Conservation (phyloP, 2,888 invertebrate species). For the Pristionchus fissidentatus region DNA sequence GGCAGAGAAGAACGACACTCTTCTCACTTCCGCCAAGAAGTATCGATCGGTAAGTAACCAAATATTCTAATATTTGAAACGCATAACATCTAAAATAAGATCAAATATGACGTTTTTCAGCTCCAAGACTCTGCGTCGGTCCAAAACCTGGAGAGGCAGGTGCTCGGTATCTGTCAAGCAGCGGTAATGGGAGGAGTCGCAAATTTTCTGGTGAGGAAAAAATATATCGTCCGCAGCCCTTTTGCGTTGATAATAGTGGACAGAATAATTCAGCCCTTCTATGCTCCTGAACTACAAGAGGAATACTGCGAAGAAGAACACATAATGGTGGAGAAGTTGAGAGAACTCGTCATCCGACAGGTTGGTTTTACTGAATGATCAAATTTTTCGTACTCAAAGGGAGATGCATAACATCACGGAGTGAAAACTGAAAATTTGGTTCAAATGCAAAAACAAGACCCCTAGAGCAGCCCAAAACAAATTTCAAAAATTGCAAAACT, state of each 20-base stretch:
- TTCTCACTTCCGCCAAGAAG: neutral
- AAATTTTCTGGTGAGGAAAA: slow-evolving; percentile 34
- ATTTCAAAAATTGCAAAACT: no score
- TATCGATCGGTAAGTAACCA: neutral
- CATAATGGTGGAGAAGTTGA: slow-evolving; percentile 6
- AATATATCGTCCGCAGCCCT: neutral
- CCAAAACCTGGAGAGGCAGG: slow-evolving; percentile 13
- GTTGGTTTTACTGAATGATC: slow-evolving; percentile 4
- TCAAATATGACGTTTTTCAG: neutral
- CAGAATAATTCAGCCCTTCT: slow-evolving; percentile 33
- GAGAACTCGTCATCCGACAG: slow-evolving; percentile 41
- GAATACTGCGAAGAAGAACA: neutral
- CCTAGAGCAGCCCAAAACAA: no score
- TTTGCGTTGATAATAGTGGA: neutral
- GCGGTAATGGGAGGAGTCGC: slow-evolving; percentile 41
- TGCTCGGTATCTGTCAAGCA: slow-evolving; percentile 44
- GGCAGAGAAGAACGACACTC: slow-evolving; percentile 12
- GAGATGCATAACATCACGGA: no score
- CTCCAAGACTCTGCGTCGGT: neutral
- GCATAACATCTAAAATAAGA: neutral
- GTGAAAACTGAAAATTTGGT: no score
- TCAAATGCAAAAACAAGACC: no score
- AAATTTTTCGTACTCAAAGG: no score
- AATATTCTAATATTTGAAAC: neutral
- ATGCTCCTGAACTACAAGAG: slow-evolving; percentile 25